Evolutionary conservation across 2,113 vertebrate genomes (phyloP), one percentile per base, ranked within the genome.

Genomic region (Nesogale talazaci): DNA sequence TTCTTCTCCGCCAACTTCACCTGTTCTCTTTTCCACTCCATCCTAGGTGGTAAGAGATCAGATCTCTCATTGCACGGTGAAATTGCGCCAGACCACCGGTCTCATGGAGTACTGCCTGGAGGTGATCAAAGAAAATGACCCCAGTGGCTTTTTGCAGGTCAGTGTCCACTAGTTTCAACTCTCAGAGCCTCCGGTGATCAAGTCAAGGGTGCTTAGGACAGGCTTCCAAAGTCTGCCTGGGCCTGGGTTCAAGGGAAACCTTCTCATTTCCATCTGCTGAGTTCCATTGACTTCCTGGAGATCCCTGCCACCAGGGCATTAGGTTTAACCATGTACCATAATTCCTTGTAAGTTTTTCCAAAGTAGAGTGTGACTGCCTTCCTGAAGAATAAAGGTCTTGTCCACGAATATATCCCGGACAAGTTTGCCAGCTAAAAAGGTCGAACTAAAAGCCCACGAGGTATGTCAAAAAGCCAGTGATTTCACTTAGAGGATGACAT

Each of bases 101-200:
- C 98, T 99, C 97, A 99, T 99, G 99, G 99, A 99, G 91, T 99
- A 99, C 95, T 99, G 99, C 88, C 97, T 99, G 97, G 99, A 99
- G 94, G 99, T 99, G 97, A 99, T 99, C 97, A 99, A 99, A 97
- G 99, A 99, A 97, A 99, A 99, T 3, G 99, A 99, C 92, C 99
- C 99, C 94, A 99, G 99, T 0, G 99, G 99, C 31, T 99, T 99
- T 97, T 98, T 99, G 86, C 99, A 99, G 99, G 99, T 99, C 15
- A 46, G 90, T 59, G 74, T 2, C 76, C 17, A 4, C 57, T 74
- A 42, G 25, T 25, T 81, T 65, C 19, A 19, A 38, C 82, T 36
- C 1, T 0, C n/a, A 57, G 0, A 90, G n/a, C 29, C 11, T 56
- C 36, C 1, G 15, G 16, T 23, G 31, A 22, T 59, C 36, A 27